These are phyloP conservation scores for Epinephelus malabaricus DNA, from an alignment of 2,797 vertebrate genomes.

Conservation along the genomic window DNA sequence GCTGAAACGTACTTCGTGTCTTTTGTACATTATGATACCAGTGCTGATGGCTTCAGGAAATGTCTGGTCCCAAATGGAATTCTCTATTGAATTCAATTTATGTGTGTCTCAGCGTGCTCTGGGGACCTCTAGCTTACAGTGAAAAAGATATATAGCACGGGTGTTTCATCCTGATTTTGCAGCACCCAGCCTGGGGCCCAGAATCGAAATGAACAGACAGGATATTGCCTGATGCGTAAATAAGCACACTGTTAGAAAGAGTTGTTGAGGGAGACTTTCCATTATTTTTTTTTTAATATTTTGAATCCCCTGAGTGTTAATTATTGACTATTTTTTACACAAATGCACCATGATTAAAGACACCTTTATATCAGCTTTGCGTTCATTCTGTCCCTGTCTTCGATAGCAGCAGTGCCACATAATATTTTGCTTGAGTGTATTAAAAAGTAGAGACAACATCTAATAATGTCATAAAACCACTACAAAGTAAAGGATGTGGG, in stretches of 20 bases:
- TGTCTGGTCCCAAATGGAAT: slow-evolving; percentile 71
- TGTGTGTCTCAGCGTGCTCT: slow-evolving; percentile 51
- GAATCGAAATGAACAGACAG: slow-evolving; percentile 33
- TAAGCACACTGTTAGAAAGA: background rate
- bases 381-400: background rate
- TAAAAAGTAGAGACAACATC: slow-evolving; percentile 9
- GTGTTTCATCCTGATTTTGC: slow-evolving; percentile 56
- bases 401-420: background rate
- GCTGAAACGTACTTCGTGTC: slow-evolving; percentile 50
- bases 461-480: slow-evolving; percentile 12
- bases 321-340: background rate
- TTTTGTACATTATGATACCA: slow-evolving; percentile 67
- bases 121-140: slow-evolving; percentile 53
- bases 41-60: slow-evolving; percentile 70
- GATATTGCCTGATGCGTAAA: background rate
- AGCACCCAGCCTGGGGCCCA: slow-evolving; percentile 13
- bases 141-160: slow-evolving; percentile 47
- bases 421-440: background rate
- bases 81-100: slow-evolving; percentile 68
- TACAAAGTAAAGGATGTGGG: background rate
- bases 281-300: background rate
- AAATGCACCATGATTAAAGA: background rate
- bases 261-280: background rate
- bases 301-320: slow-evolving; percentile 8
- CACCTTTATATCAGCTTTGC: background rate